A percentile compares a stretch with the other conserved stretches of the same genome.
Evolutionary conservation across 53 echinoderm and acorn worm species (phyloP).

Genomic region (Henricia sp.): DNA sequence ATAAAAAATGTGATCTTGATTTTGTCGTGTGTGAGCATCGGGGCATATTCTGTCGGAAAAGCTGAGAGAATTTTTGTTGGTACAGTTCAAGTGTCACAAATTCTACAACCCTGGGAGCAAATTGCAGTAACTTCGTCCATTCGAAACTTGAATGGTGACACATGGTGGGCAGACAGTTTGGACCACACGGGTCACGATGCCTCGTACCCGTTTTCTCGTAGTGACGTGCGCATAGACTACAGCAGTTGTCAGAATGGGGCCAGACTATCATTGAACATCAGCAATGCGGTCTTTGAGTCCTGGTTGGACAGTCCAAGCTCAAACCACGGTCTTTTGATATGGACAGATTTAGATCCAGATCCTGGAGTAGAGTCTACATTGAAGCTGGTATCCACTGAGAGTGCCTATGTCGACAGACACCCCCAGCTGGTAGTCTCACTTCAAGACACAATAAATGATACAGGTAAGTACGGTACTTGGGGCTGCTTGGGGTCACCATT

Average conservation of each 20-base stretch:
- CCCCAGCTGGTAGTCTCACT: slow-evolving; percentile 56
- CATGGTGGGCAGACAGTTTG: slow-evolving; percentile 14
- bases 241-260: slow-evolving; percentile 29
- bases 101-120: slow-evolving; percentile 34
- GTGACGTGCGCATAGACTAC: slow-evolving; percentile 13
- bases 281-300: slow-evolving; percentile 14
- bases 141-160: slow-evolving; percentile 1
- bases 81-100: slow-evolving; percentile 17
- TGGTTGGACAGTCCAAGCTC: slow-evolving; percentile 50
- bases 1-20: slow-evolving; percentile 27
- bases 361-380: slow-evolving; percentile 23
- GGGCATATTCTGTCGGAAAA: not conserved
- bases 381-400: slow-evolving; percentile 47
- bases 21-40: slow-evolving; percentile 30
- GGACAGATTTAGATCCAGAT: slow-evolving; percentile 42
- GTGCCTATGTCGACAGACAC: slow-evolving; percentile 36
- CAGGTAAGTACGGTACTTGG: too few relatives aligned
- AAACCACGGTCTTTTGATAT: slow-evolving; percentile 65
- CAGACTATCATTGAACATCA: slow-evolving; percentile 36
- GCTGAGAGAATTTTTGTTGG: slow-evolving; percentile 16
- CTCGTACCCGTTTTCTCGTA: slow-evolving; percentile 2
- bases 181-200: slow-evolving; percentile 41
- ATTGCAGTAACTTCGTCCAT: slow-evolving; percentile 21
- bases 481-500: too few relatives aligned
- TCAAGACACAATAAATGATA: slow-evolving; percentile 50